Evolutionary conservation across 2,113 vertebrate species (phyloP).

Genomic region (Gymnogyps californianus): DNA sequence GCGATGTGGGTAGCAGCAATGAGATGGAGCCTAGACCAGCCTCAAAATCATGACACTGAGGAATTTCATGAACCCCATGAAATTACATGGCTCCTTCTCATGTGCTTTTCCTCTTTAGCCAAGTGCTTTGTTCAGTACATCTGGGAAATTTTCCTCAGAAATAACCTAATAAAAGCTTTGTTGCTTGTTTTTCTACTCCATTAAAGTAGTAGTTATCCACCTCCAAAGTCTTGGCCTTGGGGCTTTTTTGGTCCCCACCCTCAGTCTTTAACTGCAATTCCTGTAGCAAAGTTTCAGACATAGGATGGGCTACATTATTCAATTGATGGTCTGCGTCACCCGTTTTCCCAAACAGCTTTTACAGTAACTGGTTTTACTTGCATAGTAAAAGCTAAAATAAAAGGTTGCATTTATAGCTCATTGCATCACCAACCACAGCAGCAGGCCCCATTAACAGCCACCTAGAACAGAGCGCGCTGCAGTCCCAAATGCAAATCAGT

Average conservation of each 20-base stretch:
- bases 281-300: constrained; percentile 8
- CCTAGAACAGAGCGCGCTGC: constrained; percentile 38
- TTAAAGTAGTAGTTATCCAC: background rate
- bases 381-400: constrained; percentile 62
- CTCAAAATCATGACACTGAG: background rate
- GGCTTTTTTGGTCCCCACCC: background rate
- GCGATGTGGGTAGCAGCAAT: background rate
- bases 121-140: background rate
- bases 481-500: constrained; percentile 47
- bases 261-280: background rate
- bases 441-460: constrained; percentile 18
- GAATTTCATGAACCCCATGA: background rate
- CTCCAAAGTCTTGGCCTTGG: background rate
- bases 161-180: background rate
- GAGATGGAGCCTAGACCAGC: background rate
- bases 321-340: background rate
- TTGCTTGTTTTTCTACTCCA: background rate
- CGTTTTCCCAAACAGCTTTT: constrained; percentile 59
- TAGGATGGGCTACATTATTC: background rate
- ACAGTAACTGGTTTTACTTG: constrained; percentile 67
- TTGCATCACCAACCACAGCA: constrained; percentile 34
- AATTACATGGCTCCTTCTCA: background rate
- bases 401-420: constrained; percentile 53
- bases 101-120: background rate
- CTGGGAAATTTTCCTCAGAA: background rate